Base-by-base conservation (phyloP, 2,113 vertebrate species). In the Formicarius rufipectus region DNA sequence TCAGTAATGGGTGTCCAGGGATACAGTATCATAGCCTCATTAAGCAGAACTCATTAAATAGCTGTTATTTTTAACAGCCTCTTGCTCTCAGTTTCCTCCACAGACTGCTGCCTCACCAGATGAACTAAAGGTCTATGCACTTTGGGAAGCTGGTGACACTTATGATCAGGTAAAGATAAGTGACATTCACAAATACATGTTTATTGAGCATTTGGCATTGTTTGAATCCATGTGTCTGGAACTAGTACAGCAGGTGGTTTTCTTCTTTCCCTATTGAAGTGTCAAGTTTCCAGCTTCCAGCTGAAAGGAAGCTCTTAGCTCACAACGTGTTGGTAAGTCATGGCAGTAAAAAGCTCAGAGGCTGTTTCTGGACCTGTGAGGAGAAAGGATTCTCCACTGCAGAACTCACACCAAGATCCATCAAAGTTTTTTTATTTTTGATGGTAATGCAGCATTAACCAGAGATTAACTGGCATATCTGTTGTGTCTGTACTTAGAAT, bases 101-200 rank as follows among this genome's bases (percentile, higher is more conserved):
- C 99, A 99, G 99, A 99, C 97, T 72, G 98, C 97, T 84, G 98
- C 98, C n/a, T 98, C 99, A 44, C 93, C 98, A 7, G 99, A 99
- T 19, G 99, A 99, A 86, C 99, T 99, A 98, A 99, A 99, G 96
- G 99, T 99, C 92, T 99, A 99, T 91, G 99, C 98, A 52, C 97
- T 99, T 96, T 99, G 99, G 99, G 99, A 99, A 96, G 98, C 98
- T 3, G 99, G 99, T 95, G 99, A 99, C 67, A 98, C 98, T 28
- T 99, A 98, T 0, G 99, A 99, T 95, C 99, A 99, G 99, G 99
- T 99, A 97, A 98, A 94, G 52, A 39, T 35, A 56, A 88, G 21
- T 71, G 21, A 21, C 12, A 6, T 80, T 92, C 50, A 73, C 45
- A 52, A 28, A 31, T 30, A 5, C 0, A 8, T 15, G 52, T 64